phyloP scores from a whole-genome alignment of 2,113 vertebrate species.

The Odocoileus virginianus region DNA sequence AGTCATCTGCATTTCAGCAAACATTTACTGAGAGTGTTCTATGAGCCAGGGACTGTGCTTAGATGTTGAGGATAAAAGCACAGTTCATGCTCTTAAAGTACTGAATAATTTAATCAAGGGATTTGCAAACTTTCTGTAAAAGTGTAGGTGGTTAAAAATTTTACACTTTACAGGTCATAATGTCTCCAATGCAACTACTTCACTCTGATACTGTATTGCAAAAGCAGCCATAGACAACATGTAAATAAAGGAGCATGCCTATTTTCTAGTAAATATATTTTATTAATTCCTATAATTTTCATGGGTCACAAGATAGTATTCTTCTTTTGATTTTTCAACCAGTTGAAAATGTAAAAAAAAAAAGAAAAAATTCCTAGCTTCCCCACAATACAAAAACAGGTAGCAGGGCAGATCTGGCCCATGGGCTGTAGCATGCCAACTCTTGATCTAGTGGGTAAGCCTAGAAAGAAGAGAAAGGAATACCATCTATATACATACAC shows the following conservation, averaged over 20 bases:
- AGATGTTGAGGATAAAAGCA: not conserved
- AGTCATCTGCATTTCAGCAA: not conserved
- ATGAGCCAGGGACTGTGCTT: not conserved
- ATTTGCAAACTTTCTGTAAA: not conserved
- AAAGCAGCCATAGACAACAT: not conserved
- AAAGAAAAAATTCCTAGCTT: not conserved
- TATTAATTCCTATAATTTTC: constrained; percentile 6
- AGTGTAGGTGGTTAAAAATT: not conserved
- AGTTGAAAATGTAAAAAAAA: not conserved
- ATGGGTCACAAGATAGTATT: not conserved
- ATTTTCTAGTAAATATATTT: not conserved
- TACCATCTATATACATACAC: too few relatives aligned
- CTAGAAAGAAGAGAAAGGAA: not conserved
- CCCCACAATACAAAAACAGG: not conserved
- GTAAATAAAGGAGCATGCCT: not conserved
- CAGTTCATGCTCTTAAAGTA: not conserved
- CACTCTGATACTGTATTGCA: not conserved
- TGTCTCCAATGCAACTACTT: not conserved
- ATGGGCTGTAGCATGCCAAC: not conserved
- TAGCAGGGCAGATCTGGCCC: not conserved
- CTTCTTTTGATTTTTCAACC: not conserved
- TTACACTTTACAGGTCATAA: not conserved
- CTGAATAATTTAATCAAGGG: not conserved
- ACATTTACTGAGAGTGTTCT: not conserved
- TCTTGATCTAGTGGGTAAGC: not conserved